Conservation (phyloP, 2,888 invertebrate species). For the Apodemia duryi region DNA sequence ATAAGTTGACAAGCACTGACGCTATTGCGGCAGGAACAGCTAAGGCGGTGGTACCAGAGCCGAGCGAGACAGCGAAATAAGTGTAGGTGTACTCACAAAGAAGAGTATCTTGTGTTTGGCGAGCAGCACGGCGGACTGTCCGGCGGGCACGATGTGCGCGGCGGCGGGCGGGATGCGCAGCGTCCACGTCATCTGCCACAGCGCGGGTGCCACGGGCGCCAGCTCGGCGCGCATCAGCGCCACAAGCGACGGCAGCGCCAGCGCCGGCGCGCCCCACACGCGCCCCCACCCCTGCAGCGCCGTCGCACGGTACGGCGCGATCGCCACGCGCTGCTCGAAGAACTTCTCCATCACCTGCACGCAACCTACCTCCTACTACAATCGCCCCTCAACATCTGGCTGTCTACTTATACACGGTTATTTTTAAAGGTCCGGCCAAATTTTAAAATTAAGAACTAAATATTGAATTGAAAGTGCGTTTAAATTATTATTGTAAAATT, state of each 20-base stretch:
- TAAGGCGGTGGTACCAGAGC: too few species aligned
- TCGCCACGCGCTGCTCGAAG: slow-evolving; percentile 93
- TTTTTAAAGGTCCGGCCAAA: too few species aligned
- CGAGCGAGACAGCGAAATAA: too few species aligned
- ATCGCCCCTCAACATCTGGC: too few species aligned
- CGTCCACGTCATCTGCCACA: slow-evolving; percentile 96
- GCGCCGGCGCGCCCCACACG: slow-evolving; percentile 90
- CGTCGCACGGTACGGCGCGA: slow-evolving; percentile 94
- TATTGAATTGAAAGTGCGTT: too few species aligned
- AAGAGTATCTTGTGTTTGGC: slow-evolving; percentile 93
- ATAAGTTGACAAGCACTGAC: too few species aligned
- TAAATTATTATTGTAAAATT: too few species aligned
- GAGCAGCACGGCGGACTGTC: slow-evolving; percentile 91
- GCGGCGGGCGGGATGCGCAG: slow-evolving; percentile 94
- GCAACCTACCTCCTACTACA: too few species aligned
- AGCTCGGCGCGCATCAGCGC: slow-evolving; percentile 87
- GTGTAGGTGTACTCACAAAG: slow-evolving; percentile 83
- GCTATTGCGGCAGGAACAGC: too few species aligned
- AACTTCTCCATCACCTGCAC: slow-evolving; percentile 91
- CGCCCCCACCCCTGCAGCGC: slow-evolving; percentile 92
- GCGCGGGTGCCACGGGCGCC: slow-evolving; percentile 75
- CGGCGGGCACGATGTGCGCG: slow-evolving; percentile 92
- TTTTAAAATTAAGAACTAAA: too few species aligned
- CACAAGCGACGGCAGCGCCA: slow-evolving; percentile 94
- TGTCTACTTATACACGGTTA: too few species aligned